Evolutionary conservation across 2,113 vertebrate species (phyloP).

Genomic region (Trogon melanurus): DNA sequence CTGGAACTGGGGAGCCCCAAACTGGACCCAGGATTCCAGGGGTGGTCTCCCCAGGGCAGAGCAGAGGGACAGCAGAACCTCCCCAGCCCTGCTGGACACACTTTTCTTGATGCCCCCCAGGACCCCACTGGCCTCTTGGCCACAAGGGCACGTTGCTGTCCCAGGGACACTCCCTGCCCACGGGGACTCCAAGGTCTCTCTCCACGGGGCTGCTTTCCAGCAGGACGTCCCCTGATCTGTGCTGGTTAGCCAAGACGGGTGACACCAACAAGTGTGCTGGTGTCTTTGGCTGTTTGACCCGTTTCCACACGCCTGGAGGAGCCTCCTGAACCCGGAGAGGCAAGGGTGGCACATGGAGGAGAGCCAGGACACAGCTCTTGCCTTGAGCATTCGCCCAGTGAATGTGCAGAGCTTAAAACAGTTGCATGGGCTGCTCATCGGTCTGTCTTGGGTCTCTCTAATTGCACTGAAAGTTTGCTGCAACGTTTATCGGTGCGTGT

Average conservation of each 20-base stretch:
- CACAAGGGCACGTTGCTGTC: too few species aligned
- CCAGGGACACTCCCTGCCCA: not conserved
- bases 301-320: not conserved
- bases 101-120: too few species aligned
- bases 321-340: not conserved
- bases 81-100: too few species aligned
- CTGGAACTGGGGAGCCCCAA: too few species aligned
- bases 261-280: fast-evolving
- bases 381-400: fast-evolving
- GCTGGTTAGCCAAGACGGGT: not conserved
- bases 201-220: too few species aligned
- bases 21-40: too few species aligned
- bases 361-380: not conserved
- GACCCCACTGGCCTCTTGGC: too few species aligned
- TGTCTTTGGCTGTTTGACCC: not conserved
- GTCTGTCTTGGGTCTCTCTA: not conserved
- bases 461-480: not conserved
- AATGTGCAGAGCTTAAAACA: not conserved
- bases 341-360: not conserved
- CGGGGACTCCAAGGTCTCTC: too few species aligned
- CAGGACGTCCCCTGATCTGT: too few species aligned
- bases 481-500: not conserved
- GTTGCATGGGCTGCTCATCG: not conserved
- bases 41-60: too few species aligned
- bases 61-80: too few species aligned